Evolutionary conservation across 2,888 invertebrate species (phyloP).

Genomic region (Eupeodes luniger): DNA sequence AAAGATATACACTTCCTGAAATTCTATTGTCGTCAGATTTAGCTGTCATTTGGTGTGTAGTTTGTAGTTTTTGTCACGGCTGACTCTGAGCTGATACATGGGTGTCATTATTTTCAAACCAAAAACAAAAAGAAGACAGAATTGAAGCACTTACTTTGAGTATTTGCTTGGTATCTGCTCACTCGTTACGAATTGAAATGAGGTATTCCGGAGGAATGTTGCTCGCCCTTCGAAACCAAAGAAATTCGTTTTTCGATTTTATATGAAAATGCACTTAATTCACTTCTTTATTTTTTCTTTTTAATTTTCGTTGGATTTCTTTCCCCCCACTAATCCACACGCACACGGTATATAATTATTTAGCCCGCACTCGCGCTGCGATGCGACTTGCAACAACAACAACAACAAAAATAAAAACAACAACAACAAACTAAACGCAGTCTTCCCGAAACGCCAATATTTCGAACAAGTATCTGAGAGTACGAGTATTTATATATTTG

Average conservation of each 20-base stretch:
- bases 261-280: conserved; percentile 46
- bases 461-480: conserved; percentile 10
- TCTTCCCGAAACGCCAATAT: not conserved
- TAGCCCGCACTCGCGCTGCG: conserved; percentile 47
- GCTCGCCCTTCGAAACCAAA: conserved; percentile 37
- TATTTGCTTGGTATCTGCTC: conserved; percentile 14
- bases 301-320: not conserved
- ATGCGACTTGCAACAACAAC: not conserved
- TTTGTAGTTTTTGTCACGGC: not conserved
- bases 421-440: conserved; percentile 8
- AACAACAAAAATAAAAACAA: not conserved
- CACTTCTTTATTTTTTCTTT: conserved; percentile 33
- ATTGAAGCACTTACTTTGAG: conserved; percentile 61
- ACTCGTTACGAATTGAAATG: not conserved
- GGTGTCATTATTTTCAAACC: conserved; percentile 14
- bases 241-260: conserved; percentile 47
- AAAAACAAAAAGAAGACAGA: not conserved
- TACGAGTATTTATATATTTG: conserved; percentile 5
- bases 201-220: conserved; percentile 7
- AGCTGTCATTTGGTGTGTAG: conserved; percentile 7
- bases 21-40: conserved; percentile 44
- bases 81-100: not conserved
- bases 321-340: conserved; percentile 28
- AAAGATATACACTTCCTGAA: conserved; percentile 57
- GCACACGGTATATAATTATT: conserved; percentile 4